Conservation (phyloP, 2,113 vertebrate species). For the Arenaria interpres region DNA sequence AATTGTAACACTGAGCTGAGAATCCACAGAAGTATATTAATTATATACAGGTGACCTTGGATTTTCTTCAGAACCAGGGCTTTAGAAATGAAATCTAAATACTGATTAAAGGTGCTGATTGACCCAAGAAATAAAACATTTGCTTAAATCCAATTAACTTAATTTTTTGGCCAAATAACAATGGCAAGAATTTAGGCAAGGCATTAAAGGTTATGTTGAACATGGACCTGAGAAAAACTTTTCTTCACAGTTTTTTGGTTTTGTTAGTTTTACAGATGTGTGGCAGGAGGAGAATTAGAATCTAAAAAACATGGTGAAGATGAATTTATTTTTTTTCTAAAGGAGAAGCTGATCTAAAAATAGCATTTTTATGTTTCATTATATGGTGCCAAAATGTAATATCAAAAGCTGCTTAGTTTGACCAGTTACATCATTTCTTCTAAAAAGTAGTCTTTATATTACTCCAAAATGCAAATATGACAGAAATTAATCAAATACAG, state of each 20-base stretch:
- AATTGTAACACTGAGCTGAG: neutral
- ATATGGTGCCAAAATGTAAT: neutral
- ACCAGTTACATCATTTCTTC: neutral
- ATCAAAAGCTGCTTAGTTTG: neutral
- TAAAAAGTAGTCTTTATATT: accelerated
- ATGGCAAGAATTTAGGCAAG: neutral
- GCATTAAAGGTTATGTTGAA: neutral
- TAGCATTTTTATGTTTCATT: neutral
- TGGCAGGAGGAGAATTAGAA: accelerated
- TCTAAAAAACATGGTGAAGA: neutral
- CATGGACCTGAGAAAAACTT: neutral
- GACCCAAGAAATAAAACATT: neutral
- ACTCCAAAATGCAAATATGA: neutral
- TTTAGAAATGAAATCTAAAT: neutral
- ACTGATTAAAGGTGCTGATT: neutral
- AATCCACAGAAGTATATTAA: neutral
- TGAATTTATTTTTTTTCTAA: neutral
- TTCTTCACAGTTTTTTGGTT: neutral
- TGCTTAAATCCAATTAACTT: neutral
- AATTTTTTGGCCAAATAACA: accelerated
- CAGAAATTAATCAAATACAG: neutral
- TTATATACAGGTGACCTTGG: constrained; percentile 1
- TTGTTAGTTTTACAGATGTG: neutral
- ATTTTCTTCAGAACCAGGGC: neutral
- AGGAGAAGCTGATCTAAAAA: neutral